Percentiles rank a stretch among this genome's conserved stretches.
These are phyloP conservation scores for Caenorhabditis tropicalis DNA, from an alignment of 1,140 invertebrate genomes.

Conservation along the genomic window DNA sequence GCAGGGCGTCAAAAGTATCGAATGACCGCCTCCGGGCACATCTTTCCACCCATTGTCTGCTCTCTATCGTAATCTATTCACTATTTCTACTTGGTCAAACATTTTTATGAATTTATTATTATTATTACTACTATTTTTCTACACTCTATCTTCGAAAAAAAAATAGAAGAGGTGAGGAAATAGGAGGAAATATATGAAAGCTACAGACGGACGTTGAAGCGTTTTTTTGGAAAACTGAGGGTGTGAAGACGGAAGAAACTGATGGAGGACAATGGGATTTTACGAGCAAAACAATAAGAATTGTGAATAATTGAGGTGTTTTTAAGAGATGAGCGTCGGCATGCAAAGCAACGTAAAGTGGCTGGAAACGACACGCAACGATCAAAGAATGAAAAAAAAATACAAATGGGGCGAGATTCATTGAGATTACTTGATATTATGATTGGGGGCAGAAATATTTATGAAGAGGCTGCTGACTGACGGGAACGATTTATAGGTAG, in stretches of 20 bases:
- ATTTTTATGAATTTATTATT: conserved; percentile 44
- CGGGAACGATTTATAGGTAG: too few species aligned
- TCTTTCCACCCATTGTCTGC: neutral
- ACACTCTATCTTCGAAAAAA: neutral
- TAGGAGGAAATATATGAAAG: neutral
- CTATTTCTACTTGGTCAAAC: conserved; percentile 24
- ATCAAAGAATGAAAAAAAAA: neutral
- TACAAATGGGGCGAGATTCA: neutral
- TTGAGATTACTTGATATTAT: neutral
- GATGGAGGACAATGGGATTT: conserved; percentile 32
- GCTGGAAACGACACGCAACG: conserved; percentile 8
- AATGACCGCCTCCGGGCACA: conserved; percentile 22
- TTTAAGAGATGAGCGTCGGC: neutral
- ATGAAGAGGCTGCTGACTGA: too few species aligned
- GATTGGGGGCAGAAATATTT: too few species aligned
- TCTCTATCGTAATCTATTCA: neutral
- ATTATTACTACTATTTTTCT: conserved; percentile 23
- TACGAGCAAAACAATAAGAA: conserved; percentile 36
- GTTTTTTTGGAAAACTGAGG: neutral
- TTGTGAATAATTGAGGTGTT: conserved; percentile 41
- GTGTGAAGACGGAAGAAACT: neutral
- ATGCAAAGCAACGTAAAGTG: neutral
- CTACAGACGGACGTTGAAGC: neutral
- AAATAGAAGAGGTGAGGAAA: neutral
- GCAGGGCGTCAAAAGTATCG: conserved; percentile 23